phyloP scores from a whole-genome alignment of 2,888 invertebrate genomes.

The Ichneumoninae sp. region DNA sequence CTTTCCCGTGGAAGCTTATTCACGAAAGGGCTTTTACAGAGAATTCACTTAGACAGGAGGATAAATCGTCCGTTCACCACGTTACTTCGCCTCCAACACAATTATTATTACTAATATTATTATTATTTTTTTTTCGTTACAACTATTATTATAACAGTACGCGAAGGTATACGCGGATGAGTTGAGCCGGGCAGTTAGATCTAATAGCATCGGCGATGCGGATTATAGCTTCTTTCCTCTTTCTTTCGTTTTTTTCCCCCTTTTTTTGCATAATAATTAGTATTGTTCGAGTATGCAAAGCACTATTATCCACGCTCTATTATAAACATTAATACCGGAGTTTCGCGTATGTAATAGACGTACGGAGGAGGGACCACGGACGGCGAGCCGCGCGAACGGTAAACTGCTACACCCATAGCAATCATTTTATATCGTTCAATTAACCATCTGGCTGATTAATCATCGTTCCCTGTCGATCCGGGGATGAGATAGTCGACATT shows the following conservation, averaged over 20 bases:
- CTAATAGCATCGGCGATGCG: conserved; percentile 58
- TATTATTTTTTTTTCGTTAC: conserved; percentile 27
- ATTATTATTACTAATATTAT: conserved; percentile 40
- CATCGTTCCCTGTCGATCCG: conserved; percentile 58
- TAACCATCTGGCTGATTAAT: conserved; percentile 67
- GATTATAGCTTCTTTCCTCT: conserved; percentile 17
- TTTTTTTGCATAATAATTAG: conserved; percentile 46
- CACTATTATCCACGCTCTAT: conserved; percentile 46
- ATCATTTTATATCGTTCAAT: conserved; percentile 65
- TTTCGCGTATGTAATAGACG: conserved; percentile 22
- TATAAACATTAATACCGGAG: conserved; percentile 40
- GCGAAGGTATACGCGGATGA: conserved; percentile 39
- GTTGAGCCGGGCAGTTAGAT: conserved; percentile 38
- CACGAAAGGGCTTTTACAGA: not conserved
- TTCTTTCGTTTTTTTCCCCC: conserved; percentile 17
- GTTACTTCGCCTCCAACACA: conserved; percentile 15
- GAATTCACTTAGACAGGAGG: conserved; percentile 35
- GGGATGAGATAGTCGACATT: conserved; percentile 42
- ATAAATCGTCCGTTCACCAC: conserved; percentile 10
- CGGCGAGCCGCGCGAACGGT: conserved; percentile 52
- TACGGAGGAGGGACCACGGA: conserved; percentile 5
- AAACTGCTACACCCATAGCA: conserved; percentile 57
- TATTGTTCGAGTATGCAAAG: conserved; percentile 60
- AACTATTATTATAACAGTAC: conserved; percentile 13
- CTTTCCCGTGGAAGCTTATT: conserved; percentile 10